Evolutionary conservation across 2,888 invertebrate genomes (phyloP).

Genomic region (Psococerastis gibbosa): DNA sequence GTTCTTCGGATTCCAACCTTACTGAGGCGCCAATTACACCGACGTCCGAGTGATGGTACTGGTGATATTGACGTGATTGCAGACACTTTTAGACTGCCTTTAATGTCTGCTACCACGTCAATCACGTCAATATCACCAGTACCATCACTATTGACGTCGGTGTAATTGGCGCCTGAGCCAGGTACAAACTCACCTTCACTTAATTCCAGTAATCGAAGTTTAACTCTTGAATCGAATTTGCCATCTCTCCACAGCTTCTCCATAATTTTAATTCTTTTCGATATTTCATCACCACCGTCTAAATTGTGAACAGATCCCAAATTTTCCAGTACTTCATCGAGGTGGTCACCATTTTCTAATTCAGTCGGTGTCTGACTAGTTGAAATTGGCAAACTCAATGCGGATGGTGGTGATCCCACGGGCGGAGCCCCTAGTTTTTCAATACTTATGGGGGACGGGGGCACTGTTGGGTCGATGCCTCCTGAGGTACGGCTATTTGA

Average conservation of each 20-base stretch:
- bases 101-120: too few relatives aligned
- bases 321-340: conserved; percentile 13
- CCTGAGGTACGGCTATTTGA: neutral
- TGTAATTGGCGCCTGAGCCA: too few relatives aligned
- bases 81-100: too few relatives aligned
- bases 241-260: conserved; percentile 36
- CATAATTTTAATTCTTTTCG: conserved; percentile 33
- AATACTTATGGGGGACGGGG: conserved; percentile 10
- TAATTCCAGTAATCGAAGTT: conserved; percentile 30
- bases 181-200: conserved; percentile 32
- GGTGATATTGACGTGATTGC: too few relatives aligned
- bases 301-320: conserved; percentile 10
- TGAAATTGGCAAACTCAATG: too few relatives aligned
- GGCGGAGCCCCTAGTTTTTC: conserved; percentile 2
- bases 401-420: neutral
- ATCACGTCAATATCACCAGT: too few relatives aligned
- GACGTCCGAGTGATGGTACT: too few relatives aligned
- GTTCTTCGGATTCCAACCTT: too few relatives aligned
- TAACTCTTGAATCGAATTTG: conserved; percentile 32
- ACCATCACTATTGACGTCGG: too few relatives aligned
- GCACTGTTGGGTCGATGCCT: conserved; percentile 12
- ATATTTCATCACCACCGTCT: conserved; percentile 26
- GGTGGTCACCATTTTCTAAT: conserved; percentile 6
- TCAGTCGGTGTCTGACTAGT: neutral
- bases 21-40: too few relatives aligned